Evolutionary conservation across 2,797 vertebrate genomes (phyloP), one percentile per base, ranked within the genome.

Genomic region (Eulemur albifrons): DNA sequence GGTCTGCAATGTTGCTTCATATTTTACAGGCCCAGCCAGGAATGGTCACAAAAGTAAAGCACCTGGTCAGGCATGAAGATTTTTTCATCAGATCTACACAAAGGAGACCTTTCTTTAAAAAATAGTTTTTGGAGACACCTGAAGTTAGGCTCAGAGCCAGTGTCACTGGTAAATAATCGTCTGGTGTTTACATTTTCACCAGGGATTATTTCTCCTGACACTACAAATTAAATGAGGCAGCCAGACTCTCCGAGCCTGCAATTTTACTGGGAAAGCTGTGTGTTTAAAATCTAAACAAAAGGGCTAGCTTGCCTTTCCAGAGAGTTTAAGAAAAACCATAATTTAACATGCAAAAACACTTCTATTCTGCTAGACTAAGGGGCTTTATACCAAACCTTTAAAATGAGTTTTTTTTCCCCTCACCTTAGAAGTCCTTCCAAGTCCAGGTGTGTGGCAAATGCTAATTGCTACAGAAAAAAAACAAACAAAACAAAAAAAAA

Each of bases 211-310:
- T 94, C 97, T 96, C 96, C 75, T 43, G 97, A 94, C 9, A 73
- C 88, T 45, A 87, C 50, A 97, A 94, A 97, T 98, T 96, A 96
- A 97, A 97, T 96, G 96, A 97, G 80, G 83, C 67, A 75, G 92
- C 77, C 84, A 92, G 85, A 57, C 30, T 80, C 70, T 70, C 32
- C 40, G 70, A 95, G 67, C 21, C 91, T 75, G 61, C n/a, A 75
- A 43, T 94, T 84, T 86, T 52, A 95, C 59, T 25, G 4, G 43
- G 82, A 81, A 25, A 59, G 13, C 32, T 50, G 1, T 45, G 21
- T 54, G 79, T 91, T 87, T 86, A 90, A 97, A 97, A 95, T 72
- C 27, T 85, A 79, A 94, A 93, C 54, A 93, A 76, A 73, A 79
- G 38, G 50, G 15, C 75, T 80, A 85, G 54, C 2, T 35, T 84